Evolutionary conservation across 2,113 vertebrate genomes (phyloP), one percentile per base, ranked within the genome.

Genomic region (Lucifuga dentata): DNA sequence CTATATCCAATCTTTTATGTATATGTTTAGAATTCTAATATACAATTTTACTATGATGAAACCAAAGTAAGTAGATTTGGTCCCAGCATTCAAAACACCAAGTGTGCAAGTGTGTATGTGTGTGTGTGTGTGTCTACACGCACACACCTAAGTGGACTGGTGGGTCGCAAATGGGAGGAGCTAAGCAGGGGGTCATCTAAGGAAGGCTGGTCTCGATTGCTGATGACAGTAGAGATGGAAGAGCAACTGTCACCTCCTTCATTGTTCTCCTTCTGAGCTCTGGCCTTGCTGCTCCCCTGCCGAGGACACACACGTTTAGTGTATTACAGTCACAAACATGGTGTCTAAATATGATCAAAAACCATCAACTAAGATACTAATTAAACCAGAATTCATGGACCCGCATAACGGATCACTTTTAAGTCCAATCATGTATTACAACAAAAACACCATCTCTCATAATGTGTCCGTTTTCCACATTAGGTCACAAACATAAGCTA

Each of bases 241-340:
- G 87, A 3, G 0, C 85, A 80, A 48, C 71, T 91, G 29, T 96
- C 72, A 53, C 80, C 94, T 70, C 89, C 91, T 46, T 81, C 60
- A 32, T 92, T 91, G 72, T 80, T 93, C 26, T 95, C 95, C 48
- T 86, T 90, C 0, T 92, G 92, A 69, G 89, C 66, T 88, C 88
- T 93, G 69, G 89, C 79, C 92, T 91, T 97, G 85, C 46, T 96
- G 88, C 77, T 93, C 19, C 95, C 95, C 97, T 99, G 79, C n/a
- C 33, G 70, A 68, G 41, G 52, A 40, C 12, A 83, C 12, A 83
- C 13, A 83, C 52, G 7, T 7, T 4, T 7, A 29, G 24, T 6
- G 36, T 38, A 64, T 38, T 21, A 17, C 3, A 3, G 38, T 74
- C 51, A 61, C 11, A 12, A 1, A 40, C n/a, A 12, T 39, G 2